Base-by-base conservation (phyloP, 2,113 vertebrate genomes). In the Accipiter virgatus region DNA sequence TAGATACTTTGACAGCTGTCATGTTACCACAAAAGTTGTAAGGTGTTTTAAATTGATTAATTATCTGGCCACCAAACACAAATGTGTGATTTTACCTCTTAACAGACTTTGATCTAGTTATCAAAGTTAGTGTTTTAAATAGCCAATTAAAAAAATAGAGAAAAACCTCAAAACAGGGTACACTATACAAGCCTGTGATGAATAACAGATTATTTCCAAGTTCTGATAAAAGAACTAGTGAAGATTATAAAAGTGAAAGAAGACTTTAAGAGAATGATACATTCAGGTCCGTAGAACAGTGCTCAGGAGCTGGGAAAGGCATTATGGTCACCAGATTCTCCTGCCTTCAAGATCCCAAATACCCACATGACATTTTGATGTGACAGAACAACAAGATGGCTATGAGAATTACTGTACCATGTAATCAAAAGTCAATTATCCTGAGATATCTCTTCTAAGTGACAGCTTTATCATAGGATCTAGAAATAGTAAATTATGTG, bases 401-500 rank as follows among this genome's bases (percentile, higher is more conserved):
- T 66, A 3, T 47, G 23, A 62, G 36, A 95, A 93, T 62, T 83
- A 62, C 63, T 73, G 23, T 17, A 47, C 42, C 17, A 3, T 62
- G 14, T 67, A 87, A 93, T 86, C 73, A 80, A 45, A 85, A 55
- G 47, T n/a, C 56, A 94, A 29, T 94, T 77, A 91, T 38, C 38
- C 36, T 31, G 16, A 92, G 32, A 62, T 17, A 25, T 50, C 12
- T 61, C 50, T 55, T 68, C 66, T 58, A 77, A 89, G 80, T 62
- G 59, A 83, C 78, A 93, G 62, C 43, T 86, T 45, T 58, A 75
- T 52, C 25, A 36, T 5, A 92, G 16, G 23, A 40, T 70, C 78
- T 82, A 96, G n/a, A 93, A 87, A 90, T 72, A 87, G 58, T 40
- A 89, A 94, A 77, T 77, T 79, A 88, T 52, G 10, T 77, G 66